A percentile compares a stretch with the other conserved stretches of the same genome.
Conservation (phyloP, 2,888 invertebrate species). For the Maniola hyperantus region DNA sequence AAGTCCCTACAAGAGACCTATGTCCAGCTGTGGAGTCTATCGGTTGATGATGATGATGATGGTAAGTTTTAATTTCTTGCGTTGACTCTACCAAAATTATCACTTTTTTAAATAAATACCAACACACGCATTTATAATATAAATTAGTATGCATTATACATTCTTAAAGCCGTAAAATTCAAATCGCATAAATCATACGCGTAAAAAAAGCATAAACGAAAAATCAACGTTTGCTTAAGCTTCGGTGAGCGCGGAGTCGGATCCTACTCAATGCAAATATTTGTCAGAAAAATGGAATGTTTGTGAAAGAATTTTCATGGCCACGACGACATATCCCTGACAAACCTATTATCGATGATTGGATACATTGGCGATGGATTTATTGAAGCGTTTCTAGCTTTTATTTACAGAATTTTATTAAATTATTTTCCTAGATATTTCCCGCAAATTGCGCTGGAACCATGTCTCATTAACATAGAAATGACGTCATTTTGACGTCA, state of each 20-base stretch:
- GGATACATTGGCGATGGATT: conserved; percentile 7
- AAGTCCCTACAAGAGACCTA: too few relatives aligned
- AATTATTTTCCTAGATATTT: too few relatives aligned
- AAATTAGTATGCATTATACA: too few relatives aligned
- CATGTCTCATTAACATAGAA: too few relatives aligned
- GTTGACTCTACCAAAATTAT: background rate
- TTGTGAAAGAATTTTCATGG: conserved; percentile 18
- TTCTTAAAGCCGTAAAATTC: background rate
- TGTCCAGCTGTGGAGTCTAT: too few relatives aligned
- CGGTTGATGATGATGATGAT: too few relatives aligned
- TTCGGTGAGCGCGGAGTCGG: conserved; percentile 11
- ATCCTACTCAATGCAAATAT: conserved; percentile 22
- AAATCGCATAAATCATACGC: conserved; percentile 5
- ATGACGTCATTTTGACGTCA: too few relatives aligned
- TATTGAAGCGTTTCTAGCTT: background rate
- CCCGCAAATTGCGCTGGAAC: too few relatives aligned
- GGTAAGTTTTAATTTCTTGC: too few relatives aligned
- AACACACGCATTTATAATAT: too few relatives aligned
- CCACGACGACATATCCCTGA: conserved; percentile 11
- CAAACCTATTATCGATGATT: conserved; percentile 17
- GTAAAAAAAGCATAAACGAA: conserved; percentile 10
- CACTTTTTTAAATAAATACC: background rate
- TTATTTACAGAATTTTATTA: too few relatives aligned
- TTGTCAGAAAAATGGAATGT: conserved; percentile 24
- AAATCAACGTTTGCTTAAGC: conserved; percentile 16